Conservation (phyloP, 37 sponge, comb jelly and placozoan genomes). For the Ephydatia muelleri region DNA sequence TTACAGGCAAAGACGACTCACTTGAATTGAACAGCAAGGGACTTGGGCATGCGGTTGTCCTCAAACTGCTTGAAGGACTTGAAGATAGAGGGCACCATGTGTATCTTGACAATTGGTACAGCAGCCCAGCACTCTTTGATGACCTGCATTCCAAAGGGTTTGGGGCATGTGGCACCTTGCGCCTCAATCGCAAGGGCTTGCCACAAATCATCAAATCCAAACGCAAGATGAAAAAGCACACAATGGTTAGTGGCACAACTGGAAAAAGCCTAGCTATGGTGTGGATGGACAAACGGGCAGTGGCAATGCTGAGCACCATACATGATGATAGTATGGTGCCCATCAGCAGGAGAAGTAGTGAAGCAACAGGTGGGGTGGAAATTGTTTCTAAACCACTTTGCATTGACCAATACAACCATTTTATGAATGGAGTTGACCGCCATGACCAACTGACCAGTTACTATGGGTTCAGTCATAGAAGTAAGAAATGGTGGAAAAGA, state of each 20-base stretch:
- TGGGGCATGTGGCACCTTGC: constrained; percentile 6
- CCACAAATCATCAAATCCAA: constrained; percentile 3
- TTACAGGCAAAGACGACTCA: constrained; percentile 31
- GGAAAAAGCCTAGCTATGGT: background rate
- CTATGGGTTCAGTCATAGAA: background rate
- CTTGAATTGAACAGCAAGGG: background rate
- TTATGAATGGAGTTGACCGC: constrained; percentile 3
- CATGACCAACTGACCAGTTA: background rate
- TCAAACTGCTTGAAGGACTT: constrained; percentile 16
- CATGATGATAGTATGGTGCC: constrained; percentile 2
- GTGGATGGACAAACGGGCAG: constrained; percentile 23
- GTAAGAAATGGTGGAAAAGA: constrained; percentile 3
- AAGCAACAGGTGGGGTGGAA: background rate
- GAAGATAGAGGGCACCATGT: constrained; percentile 9
- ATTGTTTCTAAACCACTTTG: no score
- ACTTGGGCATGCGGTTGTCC: constrained; percentile 3
- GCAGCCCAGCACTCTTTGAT: constrained; percentile 8
- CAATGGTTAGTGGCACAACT: background rate
- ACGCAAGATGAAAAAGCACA: background rate
- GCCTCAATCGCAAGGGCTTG: constrained; percentile 10
- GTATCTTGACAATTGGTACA: constrained; percentile 20
- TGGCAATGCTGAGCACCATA: constrained; percentile 12
- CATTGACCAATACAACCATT: background rate
- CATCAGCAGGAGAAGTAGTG: background rate
- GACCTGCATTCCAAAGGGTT: background rate